Evolutionary conservation across 2,888 invertebrate genomes (phyloP), one percentile per base, ranked within the genome.

Genomic region (Ophioninae sp.): DNA sequence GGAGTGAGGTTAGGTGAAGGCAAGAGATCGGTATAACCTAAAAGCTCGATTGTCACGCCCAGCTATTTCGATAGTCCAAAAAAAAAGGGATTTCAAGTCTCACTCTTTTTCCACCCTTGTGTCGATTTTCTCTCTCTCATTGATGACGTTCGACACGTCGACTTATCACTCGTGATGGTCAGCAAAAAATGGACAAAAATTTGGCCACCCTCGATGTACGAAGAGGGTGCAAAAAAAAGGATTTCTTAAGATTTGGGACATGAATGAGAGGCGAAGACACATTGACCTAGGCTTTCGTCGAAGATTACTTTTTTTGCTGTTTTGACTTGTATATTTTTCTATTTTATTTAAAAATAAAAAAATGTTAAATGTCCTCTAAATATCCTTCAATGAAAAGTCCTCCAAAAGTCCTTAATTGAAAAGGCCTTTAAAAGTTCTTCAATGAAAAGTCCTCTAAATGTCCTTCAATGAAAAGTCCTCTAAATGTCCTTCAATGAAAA

Each of bases 31-130:
- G 72, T 56, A 65, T 65, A 20, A 79, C 71, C 37, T 64, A 37
- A 22, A 61, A 63, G 39, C 56, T 64, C 63, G 64, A 64, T 58
- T 74, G 74, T 77, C 80, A 61, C 64, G 77, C 58, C 77, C 69
- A 78, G 77, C 77, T 23, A 78, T 83, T 78, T 65, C 77, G 80
- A 81, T 83, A 80, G 81, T 64, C 80, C 77, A 58, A 37, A 71
- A 76, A 71, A 68, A 76, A 71, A 68, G 77, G 74, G 44, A 74
- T 78, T 71, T 73, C 80, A 64, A 69, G 74, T 76, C 68, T 37
- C 68, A 51, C 51, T 80, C 77, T 68, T 67, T 65, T 74, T 37
- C 37, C 30, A 30, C 51, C 51, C 20, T 17, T 44, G 30, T 67
- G 61, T 51, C 30, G 72, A 72, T 56, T 30, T 3, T 72, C 65